phyloP scores from a whole-genome alignment of 2,113 vertebrate species.

The Hippocampus abdominalis region DNA sequence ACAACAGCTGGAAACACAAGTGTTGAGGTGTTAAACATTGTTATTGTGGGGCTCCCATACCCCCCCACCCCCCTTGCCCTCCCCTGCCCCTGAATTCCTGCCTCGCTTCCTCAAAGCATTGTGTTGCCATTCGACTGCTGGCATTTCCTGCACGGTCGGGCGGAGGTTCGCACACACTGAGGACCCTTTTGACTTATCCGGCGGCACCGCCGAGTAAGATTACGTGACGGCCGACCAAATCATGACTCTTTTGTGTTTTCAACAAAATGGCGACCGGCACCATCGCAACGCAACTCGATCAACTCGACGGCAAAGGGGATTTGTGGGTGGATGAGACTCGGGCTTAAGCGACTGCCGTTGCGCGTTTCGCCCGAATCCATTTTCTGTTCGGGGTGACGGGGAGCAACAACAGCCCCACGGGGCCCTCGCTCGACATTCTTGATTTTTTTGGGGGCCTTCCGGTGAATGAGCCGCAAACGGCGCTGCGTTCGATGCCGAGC shows the following conservation, averaged over 20 bases:
- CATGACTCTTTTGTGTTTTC: not conserved
- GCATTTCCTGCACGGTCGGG: slow-evolving; percentile 25
- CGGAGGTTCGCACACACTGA: not conserved
- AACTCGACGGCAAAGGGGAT: no score
- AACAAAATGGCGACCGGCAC: no score
- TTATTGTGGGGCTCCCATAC: slow-evolving; percentile 9
- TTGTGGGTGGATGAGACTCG: no score
- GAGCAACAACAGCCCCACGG: no score
- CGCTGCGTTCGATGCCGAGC: not conserved
- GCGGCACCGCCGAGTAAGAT: not conserved
- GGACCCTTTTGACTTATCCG: not conserved
- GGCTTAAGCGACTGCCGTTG: no score
- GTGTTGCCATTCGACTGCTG: not conserved
- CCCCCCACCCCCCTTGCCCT: slow-evolving; percentile 1
- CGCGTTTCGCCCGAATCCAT: no score
- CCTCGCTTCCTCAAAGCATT: slow-evolving; percentile 41
- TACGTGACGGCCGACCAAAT: not conserved
- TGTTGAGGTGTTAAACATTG: slow-evolving; percentile 36
- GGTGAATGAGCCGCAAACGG: no score
- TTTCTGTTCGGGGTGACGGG: no score
- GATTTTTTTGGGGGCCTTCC: no score
- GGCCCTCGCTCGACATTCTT: no score
- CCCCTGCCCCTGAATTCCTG: slow-evolving; percentile 25
- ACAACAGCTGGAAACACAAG: slow-evolving; percentile 40
- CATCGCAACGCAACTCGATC: no score